A percentile compares a stretch with the other conserved stretches of the same genome.
These are phyloP conservation scores for Folsomia manolachei DNA, from an alignment of 2,888 invertebrate species.

Conservation along the genomic window DNA sequence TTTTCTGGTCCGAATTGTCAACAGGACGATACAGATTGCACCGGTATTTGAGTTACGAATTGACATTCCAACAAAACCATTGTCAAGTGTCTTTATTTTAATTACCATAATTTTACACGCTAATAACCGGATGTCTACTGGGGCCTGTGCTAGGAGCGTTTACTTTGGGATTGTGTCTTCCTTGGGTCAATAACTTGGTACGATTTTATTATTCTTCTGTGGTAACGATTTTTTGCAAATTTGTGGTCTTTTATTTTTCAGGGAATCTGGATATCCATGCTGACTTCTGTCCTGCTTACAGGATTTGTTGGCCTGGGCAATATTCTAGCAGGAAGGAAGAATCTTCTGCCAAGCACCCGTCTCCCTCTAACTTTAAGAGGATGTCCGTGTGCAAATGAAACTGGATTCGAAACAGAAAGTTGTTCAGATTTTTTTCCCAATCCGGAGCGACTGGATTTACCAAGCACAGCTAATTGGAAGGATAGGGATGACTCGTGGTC, in stretches of 20 bases:
- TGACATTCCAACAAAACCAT: no score
- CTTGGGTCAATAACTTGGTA: constrained; percentile 34
- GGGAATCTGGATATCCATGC: constrained; percentile 23
- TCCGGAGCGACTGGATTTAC: not conserved
- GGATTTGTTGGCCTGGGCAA: constrained; percentile 32
- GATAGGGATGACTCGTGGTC: constrained; percentile 19
- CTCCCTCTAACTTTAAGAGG: constrained; percentile 13
- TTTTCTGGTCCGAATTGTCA: constrained; percentile 81
- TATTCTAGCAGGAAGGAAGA: constrained; percentile 23
- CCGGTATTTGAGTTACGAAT: constrained; percentile 60
- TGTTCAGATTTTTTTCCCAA: not conserved
- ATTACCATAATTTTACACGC: constrained; percentile 28
- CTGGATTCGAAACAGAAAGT: not conserved
- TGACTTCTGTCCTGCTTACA: constrained; percentile 17
- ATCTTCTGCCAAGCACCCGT: constrained; percentile 23
- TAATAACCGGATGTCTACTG: constrained; percentile 35
- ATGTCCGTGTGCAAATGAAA: constrained; percentile 13
- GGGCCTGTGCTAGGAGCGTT: constrained; percentile 38
- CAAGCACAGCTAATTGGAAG: constrained; percentile 21
- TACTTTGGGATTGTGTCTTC: constrained; percentile 37
- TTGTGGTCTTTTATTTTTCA: no score
- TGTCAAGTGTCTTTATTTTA: not conserved
- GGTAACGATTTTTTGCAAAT: no score
- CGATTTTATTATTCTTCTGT: no score
- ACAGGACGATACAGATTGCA: constrained; percentile 66